Conservation (phyloP, 2,113 vertebrate species). For the Guaruba guarouba region DNA sequence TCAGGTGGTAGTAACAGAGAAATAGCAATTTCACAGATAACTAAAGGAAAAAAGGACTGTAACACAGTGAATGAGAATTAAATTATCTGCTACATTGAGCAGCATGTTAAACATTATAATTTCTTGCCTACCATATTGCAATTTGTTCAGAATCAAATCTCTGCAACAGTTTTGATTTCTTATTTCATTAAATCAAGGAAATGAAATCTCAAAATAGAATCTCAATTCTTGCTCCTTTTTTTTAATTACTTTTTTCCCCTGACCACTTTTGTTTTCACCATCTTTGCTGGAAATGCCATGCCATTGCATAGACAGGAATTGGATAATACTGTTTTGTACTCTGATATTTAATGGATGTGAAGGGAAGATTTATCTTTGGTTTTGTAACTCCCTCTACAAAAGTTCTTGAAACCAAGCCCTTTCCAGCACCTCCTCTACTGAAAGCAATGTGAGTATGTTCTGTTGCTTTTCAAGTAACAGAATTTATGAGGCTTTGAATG, state of each 20-base stretch:
- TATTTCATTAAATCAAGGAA: neutral
- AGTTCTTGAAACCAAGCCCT: neutral
- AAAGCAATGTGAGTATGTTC: neutral
- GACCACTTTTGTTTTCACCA: neutral
- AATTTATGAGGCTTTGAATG: slow-evolving; percentile 23
- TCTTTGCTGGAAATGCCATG: neutral
- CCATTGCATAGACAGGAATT: neutral
- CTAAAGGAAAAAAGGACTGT: neutral
- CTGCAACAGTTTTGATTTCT: neutral
- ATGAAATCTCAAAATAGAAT: neutral
- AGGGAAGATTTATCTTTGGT: neutral
- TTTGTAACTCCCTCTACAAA: neutral
- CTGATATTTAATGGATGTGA: neutral
- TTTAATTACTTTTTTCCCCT: neutral
- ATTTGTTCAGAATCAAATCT: neutral
- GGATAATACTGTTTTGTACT: neutral
- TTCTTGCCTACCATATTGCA: neutral
- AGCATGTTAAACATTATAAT: neutral
- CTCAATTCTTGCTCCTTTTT: neutral
- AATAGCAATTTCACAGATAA: neutral
- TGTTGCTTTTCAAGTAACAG: slow-evolving; percentile 28
- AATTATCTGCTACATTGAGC: neutral
- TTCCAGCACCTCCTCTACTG: neutral
- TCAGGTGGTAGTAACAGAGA: neutral
- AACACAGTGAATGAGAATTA: neutral